phyloP scores from a whole-genome alignment of 2,113 vertebrate species.

The Dendrocopos noguchii region DNA sequence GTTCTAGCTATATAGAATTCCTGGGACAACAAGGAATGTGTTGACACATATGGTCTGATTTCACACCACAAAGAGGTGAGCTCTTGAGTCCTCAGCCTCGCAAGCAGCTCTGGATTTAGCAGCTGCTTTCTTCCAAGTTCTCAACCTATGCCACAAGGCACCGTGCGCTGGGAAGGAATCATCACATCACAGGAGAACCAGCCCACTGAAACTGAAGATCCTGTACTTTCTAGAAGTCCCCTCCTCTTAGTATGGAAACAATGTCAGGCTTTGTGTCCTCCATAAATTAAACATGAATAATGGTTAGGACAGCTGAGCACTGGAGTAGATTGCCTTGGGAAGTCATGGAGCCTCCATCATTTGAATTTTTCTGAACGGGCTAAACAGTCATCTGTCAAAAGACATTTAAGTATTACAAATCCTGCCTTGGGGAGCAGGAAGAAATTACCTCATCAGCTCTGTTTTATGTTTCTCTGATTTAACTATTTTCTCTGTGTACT shows the following conservation, averaged over 20 bases:
- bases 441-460: neutral
- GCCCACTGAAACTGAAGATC: neutral
- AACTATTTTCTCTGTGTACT: neutral
- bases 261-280: neutral
- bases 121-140: neutral
- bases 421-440: neutral
- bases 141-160: neutral
- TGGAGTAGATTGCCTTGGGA: constrained; percentile 16
- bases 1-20: neutral
- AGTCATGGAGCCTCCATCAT: neutral
- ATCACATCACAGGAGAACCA: neutral
- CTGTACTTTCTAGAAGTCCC: neutral
- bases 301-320: neutral
- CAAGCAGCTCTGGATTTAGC: neutral
- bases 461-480: neutral
- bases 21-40: neutral
- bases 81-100: neutral
- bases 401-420: neutral
- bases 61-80: neutral
- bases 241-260: neutral
- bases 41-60: neutral
- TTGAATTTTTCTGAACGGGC: neutral
- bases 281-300: neutral
- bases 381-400: constrained; percentile 50
- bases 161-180: neutral